Evolutionary conservation across 2,797 vertebrate genomes (phyloP).

Genomic region (Alca torda): DNA sequence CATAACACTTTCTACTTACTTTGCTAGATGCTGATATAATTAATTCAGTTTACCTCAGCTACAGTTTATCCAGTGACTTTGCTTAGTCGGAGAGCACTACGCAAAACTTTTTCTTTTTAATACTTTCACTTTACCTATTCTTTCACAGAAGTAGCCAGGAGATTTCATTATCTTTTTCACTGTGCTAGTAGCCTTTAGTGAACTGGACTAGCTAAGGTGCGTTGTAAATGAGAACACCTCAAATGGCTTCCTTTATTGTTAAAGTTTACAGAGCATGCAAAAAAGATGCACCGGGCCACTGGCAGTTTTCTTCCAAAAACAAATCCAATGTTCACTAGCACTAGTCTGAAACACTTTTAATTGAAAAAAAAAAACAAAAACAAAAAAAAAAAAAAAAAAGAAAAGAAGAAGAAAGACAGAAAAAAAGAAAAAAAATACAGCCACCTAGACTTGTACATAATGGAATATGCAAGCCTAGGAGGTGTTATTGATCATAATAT

Average conservation of each 20-base stretch:
- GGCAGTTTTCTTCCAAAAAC: background rate
- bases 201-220: background rate
- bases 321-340: background rate
- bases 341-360: background rate
- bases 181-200: background rate
- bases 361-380: background rate
- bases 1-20: background rate
- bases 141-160: background rate
- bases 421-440: background rate
- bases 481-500: slow-evolving; percentile 38
- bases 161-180: background rate
- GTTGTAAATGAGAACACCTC: background rate
- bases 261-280: slow-evolving; percentile 11
- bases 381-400: background rate
- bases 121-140: background rate
- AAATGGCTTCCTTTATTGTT: background rate
- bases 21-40: background rate
- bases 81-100: background rate
- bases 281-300: background rate
- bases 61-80: background rate
- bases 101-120: background rate
- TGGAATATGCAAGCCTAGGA: slow-evolving; percentile 13
- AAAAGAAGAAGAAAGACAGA: too few species aligned
- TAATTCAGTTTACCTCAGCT: background rate
- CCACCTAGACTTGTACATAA: background rate